Percentiles rank a stretch among this genome's conserved stretches.
Evolutionary conservation across 2,113 vertebrate species (phyloP).

Genomic region (Cepphus grylle): DNA sequence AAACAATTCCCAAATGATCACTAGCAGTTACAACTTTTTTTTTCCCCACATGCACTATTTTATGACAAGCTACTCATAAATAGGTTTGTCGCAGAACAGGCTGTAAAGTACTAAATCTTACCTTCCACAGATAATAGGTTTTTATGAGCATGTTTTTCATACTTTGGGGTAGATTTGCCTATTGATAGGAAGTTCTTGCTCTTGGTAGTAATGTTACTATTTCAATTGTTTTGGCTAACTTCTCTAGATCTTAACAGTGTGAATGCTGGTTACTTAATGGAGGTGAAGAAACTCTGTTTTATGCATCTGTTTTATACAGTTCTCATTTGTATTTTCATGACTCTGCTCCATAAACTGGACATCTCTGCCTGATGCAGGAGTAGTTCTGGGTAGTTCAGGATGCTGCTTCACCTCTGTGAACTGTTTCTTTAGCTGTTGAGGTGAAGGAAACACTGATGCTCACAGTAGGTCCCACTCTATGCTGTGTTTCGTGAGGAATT

Average conservation of each 20-base stretch:
- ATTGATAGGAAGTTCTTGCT: neutral
- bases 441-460: neutral
- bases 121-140: neutral
- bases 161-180: neutral
- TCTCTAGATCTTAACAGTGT: neutral
- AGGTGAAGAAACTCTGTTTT: neutral
- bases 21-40: neutral
- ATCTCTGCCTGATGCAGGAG: neutral
- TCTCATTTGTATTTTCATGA: neutral
- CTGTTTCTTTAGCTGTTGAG: neutral
- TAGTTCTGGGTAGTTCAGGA: neutral
- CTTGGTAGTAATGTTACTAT: neutral
- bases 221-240: neutral
- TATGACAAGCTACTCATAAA: neutral
- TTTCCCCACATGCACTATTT: rapidly evolving
- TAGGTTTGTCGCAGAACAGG: neutral
- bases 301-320: neutral
- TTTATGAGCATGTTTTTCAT: neutral
- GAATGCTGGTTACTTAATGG: neutral
- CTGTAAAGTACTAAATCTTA: neutral
- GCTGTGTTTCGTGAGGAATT: neutral
- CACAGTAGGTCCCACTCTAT: neutral
- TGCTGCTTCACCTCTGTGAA: neutral
- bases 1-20: neutral
- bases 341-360: neutral